Percentiles rank a stretch among this genome's conserved stretches.
phyloP scores from a whole-genome alignment of 2,113 vertebrate genomes.

The Chelonoidis abingdonii region DNA sequence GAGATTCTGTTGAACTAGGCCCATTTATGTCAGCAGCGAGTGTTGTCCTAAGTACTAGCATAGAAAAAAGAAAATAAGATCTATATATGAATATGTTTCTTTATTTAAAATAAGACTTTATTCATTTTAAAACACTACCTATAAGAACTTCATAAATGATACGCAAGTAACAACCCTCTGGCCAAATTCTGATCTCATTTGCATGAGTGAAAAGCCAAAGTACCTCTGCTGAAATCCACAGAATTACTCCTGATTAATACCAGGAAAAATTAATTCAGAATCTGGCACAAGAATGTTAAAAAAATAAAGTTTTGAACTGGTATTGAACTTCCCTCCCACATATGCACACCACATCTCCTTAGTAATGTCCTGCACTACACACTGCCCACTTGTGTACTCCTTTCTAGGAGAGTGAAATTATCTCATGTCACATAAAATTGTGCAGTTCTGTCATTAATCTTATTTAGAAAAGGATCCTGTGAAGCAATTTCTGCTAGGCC shows the following conservation, averaged over 20 bases:
- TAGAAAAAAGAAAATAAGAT: background rate
- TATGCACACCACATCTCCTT: accelerated
- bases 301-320: background rate
- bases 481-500: conserved; percentile 22
- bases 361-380: accelerated
- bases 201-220: background rate
- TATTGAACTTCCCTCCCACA: background rate
- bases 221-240: background rate
- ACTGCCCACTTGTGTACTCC: background rate
- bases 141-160: background rate
- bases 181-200: background rate
- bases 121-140: conserved; percentile 11
- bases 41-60: conserved; percentile 16
- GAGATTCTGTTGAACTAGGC: background rate
- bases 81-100: background rate
- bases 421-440: background rate
- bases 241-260: background rate
- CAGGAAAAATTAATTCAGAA: background rate
- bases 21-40: conserved; percentile 3
- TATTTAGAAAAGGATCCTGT: background rate
- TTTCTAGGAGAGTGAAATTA: accelerated
- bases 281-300: background rate
- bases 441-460: conserved; percentile 3
- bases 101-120: background rate
- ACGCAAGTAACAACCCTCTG: background rate